Conservation (phyloP, 2,797 vertebrate species). For the Cryptoblepharus egeriae region DNA sequence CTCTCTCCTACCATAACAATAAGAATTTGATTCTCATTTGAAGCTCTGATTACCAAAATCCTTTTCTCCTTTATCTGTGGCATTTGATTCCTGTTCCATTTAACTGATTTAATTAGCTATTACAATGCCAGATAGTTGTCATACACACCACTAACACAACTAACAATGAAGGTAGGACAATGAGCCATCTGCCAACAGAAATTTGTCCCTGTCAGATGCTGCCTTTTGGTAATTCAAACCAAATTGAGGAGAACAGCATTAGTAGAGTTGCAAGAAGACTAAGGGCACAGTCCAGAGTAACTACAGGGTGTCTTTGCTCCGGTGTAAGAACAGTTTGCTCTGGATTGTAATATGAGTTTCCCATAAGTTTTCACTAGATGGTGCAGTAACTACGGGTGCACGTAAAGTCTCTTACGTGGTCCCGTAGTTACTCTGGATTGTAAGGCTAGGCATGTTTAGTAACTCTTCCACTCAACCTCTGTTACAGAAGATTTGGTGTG, state of each 20-base stretch:
- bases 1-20: constrained; percentile 27
- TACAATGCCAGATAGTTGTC: constrained; percentile 31
- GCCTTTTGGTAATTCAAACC: constrained; percentile 22
- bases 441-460: neutral
- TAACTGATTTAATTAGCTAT: constrained; percentile 42
- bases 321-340: too few relatives aligned
- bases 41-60: constrained; percentile 27
- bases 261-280: neutral
- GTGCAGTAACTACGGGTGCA: too few relatives aligned
- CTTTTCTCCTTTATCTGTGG: constrained; percentile 27
- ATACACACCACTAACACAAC: constrained; percentile 16
- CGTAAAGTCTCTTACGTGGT: too few relatives aligned
- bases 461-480: neutral
- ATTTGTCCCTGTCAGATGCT: constrained; percentile 28
- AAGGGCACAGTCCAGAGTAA: too few relatives aligned
- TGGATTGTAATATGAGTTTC: too few relatives aligned
- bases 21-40: constrained; percentile 27
- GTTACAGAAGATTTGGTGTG: neutral
- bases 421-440: too few relatives aligned
- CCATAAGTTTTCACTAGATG: too few relatives aligned
- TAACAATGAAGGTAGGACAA: constrained; percentile 32
- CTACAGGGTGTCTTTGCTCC: too few relatives aligned
- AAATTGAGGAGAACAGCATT: constrained; percentile 37
- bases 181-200: constrained; percentile 34
- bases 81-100: neutral